Conservation (phyloP, 2,797 vertebrate genomes). For the Babyrousa celebensis region DNA sequence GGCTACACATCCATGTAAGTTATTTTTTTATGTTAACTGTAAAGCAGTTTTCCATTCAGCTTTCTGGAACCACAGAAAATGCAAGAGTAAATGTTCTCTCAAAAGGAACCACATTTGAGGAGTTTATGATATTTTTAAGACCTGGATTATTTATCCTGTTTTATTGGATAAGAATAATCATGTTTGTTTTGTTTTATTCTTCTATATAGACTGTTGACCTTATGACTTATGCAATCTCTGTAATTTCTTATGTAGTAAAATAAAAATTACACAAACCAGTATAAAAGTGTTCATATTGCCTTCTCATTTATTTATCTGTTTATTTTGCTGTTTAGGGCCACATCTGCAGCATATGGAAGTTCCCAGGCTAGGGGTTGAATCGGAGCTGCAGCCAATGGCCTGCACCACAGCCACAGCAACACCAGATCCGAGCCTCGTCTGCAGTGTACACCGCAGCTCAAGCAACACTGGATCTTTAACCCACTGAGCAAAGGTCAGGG, state of each 20-base stretch:
- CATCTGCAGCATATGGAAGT: too few species aligned
- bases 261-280: constrained; percentile 67
- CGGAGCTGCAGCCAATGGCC: too few species aligned
- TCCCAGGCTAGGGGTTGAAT: too few species aligned
- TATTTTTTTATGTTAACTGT: constrained; percentile 28
- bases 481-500: too few species aligned
- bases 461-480: too few species aligned
- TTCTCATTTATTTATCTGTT: neutral
- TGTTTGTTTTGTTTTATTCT: constrained; percentile 47
- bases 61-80: neutral
- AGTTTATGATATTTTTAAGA: constrained; percentile 80
- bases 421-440: too few species aligned
- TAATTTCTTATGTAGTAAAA: constrained; percentile 88
- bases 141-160: constrained; percentile 60
- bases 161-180: constrained; percentile 21
- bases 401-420: too few species aligned
- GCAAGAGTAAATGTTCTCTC: constrained; percentile 78
- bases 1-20: neutral
- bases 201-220: constrained; percentile 61
- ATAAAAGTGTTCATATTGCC: constrained; percentile 53
- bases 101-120: constrained; percentile 80
- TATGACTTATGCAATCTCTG: constrained; percentile 78
- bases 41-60: constrained; percentile 41
- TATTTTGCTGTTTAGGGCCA: too few species aligned
- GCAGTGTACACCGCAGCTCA: too few species aligned